Base-by-base conservation (phyloP, 2,113 vertebrate genomes). In the Nothocercus julius region DNA sequence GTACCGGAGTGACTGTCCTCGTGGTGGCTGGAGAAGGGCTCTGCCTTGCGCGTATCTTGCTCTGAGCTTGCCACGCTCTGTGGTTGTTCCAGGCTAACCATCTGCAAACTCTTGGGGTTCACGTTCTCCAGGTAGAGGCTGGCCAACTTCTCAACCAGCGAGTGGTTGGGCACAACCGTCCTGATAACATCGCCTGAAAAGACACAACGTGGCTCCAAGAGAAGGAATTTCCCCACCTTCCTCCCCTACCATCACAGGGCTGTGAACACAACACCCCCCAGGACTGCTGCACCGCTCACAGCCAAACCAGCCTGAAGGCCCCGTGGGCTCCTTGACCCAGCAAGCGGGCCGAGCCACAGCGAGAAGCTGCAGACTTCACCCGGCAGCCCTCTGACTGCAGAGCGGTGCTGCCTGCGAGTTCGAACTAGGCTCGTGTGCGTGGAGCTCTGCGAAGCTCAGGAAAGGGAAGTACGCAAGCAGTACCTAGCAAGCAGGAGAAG, bases 401-500 rank as follows among this genome's bases (percentile, higher is more conserved):
- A 25, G 51, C 25, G 25, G 25, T 53, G 25, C 51, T 53, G 51
- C 66, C 47, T 53, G 44, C 0, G 11, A 80, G 18, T 13, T 70
- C 68, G 66, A 34, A 59, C 56, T 67, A 74, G 42, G 74, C 66
- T 78, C 0, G 0, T 5, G 0, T 3, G 34, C 3, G 5, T 36
- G 0, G 63, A 54, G 59, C 64, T 44, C 79, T 77, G 45, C 24
- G 30, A 32, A 38, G 3, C 49, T 89, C n/a, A 66, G 42, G 70
- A 54, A 62, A n/a, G 24, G 42, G 22, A 22, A 20, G n/a, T 11
- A n/a, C 81, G 20, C 62, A 54, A 67, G 66, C 76, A 95, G 2
- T 98, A 99, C 99, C 99, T 88, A 99, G 98, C 89, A 99, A 97
- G 97, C 99, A 99, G 95, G 98, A 98, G 98, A 99, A 99, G 32